Base-by-base conservation (phyloP, 2,113 vertebrate genomes). In the Ranitomeya variabilis region DNA sequence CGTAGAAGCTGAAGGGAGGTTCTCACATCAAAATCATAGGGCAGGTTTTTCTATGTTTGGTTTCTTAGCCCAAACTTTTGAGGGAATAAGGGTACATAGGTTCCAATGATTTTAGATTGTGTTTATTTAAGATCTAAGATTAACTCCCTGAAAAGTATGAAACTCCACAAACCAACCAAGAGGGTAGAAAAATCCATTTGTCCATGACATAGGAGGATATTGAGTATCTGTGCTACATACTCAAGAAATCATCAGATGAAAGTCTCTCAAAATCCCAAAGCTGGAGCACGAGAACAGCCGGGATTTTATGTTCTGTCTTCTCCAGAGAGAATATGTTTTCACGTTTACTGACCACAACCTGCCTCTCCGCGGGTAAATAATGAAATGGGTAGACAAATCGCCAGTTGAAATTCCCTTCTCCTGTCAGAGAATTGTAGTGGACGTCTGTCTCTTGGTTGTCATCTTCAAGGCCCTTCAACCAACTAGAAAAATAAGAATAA, bases 221-320 rank as follows among this genome's bases (percentile, higher is more conserved):
- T 21, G 51, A 52, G 31, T 67, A 52, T 15, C 16, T 3, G 37
- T 2, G 16, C 18, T 23, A 83, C 26, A 80, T 91, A 99, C 98
- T 98, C 7, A 99, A 91, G 92, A 99, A 99, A 91, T 99, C 98
- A 57, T 99, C 97, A 0, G 97, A 97, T 23, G 98, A 99, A 16
- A 99, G 95, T 12, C 96, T 97, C 90, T 99, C 98, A 1, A 99
- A 99, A 91, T 99, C 98, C 98, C 98, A 99, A 57, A 99, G 97
- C 91, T 99, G 98, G 86, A 99, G 94, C 5, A 96, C 93, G 71
- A 99, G 91, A 87, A 97, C 95, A 1, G 96, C 96, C 0, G 98
- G 98, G 3, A 97, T 94, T 93, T 99, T 99, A 89, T 96, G 95
- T 91, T 99, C 98, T 0, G 94, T 96, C 91, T 98, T 97, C 90